Evolutionary conservation across 2,113 vertebrate genomes (phyloP), one percentile per base, ranked within the genome.

Genomic region (Cyprinodon tularosa): DNA sequence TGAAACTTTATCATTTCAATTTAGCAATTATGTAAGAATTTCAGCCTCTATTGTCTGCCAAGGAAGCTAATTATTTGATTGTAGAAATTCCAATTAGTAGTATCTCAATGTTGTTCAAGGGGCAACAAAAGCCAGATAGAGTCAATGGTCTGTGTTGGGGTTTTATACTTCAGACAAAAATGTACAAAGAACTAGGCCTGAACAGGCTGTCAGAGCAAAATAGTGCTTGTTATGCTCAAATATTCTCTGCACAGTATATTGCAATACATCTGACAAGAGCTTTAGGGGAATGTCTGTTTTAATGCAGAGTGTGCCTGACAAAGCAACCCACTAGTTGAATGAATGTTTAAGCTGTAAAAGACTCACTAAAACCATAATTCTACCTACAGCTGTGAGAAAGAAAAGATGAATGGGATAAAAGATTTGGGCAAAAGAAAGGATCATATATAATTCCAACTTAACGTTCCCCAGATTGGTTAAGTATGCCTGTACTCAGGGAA

Each of bases 21-120:
- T 89, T 78, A 88, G 85, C 81, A 83, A 92, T 93, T 84, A 86
- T n/a, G 66, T 89, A 86, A 89, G 69, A 88, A 89, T 88, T 88
- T 86, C 76, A 75, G 61, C 89, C 71, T 70, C 83, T 82, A 87
- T 92, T 93, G 87, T 93, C 86, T 93, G 86, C 77, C 66, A 81
- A 66, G 74, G 72, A 91, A 83, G 86, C 87, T 94, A 95, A 95
- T 94, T 94, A 94, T 94, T 95, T 94, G 93, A 94, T 92, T 91
- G 91, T 68, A 81, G 42, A 85, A 89, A 89, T 93, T 93, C 92
- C 93, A 95, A 95, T 94, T 94, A 93, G 85, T 89, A 89, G 83
- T 88, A 92, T 93, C 90, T 91, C 84, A 68, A 67, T 83, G 85
- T 89, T 86, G 89, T 84, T 74, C 83, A 73, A 45, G 42, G 80